Conservation (phyloP, 2,888 invertebrate species). For the Piscicola geometra region DNA sequence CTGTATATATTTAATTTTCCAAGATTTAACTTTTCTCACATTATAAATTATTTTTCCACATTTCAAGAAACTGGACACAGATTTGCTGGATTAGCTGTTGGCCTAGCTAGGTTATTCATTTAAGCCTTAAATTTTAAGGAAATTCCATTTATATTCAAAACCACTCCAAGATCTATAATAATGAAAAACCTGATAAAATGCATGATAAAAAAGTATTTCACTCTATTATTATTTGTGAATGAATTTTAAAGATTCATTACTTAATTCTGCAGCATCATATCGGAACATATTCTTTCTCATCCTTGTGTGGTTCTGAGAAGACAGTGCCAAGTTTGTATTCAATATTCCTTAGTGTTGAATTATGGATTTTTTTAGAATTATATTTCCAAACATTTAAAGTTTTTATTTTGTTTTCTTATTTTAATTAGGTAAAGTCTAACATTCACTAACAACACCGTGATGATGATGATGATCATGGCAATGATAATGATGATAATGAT, state of each 20-base stretch:
- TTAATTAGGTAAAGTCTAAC: background rate
- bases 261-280: constrained; percentile 66
- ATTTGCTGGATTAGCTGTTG: constrained; percentile 50
- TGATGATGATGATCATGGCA: too few relatives aligned
- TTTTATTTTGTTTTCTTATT: background rate
- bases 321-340: constrained; percentile 69
- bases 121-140: background rate
- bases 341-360: too few relatives aligned
- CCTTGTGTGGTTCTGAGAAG: constrained; percentile 85
- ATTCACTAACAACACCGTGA: too few relatives aligned
- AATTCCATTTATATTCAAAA: too few relatives aligned
- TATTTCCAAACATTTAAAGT: too few relatives aligned
- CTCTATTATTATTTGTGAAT: too few relatives aligned
- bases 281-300: constrained; percentile 70
- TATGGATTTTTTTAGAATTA: too few relatives aligned
- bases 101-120: constrained; percentile 48
- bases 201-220: too few relatives aligned
- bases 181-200: too few relatives aligned
- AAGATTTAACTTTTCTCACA: background rate
- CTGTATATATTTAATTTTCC: background rate
- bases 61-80: constrained; percentile 51
- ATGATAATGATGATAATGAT: too few relatives aligned
- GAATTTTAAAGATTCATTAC: background rate
- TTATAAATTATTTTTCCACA: background rate
- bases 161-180: too few relatives aligned